A percentile compares a stretch with the other conserved stretches of the same genome.
Conservation (phyloP, 2,888 invertebrate species). For the Sarcophaga variegata region DNA sequence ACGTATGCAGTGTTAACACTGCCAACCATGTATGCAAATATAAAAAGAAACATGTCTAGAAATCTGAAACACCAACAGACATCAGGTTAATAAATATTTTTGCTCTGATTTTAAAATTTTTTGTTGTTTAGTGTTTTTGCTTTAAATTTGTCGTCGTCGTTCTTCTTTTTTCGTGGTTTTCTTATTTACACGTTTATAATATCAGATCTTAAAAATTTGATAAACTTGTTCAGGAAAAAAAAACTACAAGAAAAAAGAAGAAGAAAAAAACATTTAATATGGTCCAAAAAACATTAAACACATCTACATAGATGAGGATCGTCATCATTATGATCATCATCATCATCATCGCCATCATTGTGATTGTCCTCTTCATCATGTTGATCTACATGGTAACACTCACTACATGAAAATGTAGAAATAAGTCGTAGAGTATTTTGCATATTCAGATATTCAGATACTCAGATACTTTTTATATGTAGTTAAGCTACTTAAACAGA, state of each 20-base stretch:
- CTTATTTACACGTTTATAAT: slow-evolving; percentile 49
- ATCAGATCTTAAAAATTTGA: slow-evolving; percentile 64
- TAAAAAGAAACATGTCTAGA: slow-evolving; percentile 52
- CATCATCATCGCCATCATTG: slow-evolving; percentile 40
- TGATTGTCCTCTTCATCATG: slow-evolving; percentile 5
- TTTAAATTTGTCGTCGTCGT: background rate
- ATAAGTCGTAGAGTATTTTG: background rate
- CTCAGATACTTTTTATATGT: background rate
- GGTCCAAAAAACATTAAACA: background rate
- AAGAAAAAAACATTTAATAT: slow-evolving; percentile 1
- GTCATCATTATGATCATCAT: slow-evolving; percentile 62
- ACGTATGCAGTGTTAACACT: slow-evolving; percentile 58
- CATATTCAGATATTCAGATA: background rate
- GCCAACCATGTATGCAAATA: slow-evolving; percentile 37
- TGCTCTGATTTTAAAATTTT: slow-evolving; percentile 7
- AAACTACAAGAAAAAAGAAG: slow-evolving; percentile 10
- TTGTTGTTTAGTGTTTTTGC: background rate
- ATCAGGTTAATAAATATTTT: slow-evolving; percentile 34
- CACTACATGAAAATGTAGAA: background rate
- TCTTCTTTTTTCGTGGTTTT: background rate
- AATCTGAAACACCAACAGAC: slow-evolving; percentile 56
- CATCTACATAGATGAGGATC: background rate
- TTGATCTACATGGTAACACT: slow-evolving; percentile 47
- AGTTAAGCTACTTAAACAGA: background rate
- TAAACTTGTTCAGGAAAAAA: slow-evolving; percentile 66